Evolutionary conservation across 2,888 invertebrate genomes (phyloP), one percentile per base, ranked within the genome.

Genomic region (Drosophila dives): DNA sequence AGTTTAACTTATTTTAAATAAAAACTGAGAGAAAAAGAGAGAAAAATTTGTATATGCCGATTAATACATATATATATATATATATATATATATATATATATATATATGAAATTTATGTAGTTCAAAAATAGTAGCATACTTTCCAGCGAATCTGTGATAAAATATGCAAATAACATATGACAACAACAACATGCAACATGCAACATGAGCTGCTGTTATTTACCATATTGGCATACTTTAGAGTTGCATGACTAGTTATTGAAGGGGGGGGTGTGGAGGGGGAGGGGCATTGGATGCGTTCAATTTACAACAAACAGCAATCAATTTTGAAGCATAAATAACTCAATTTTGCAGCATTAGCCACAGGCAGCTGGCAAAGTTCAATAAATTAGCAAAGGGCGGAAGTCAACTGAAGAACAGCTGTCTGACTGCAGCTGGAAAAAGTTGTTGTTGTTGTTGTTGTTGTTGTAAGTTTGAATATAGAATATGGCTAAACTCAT

Each of bases 261-360:
- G 29, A 29, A 0, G 26, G 26, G 29, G 29, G 0, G 5, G 4
- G 29, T 29, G 6, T 5, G 29, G 0, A 4, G 6, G 29, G 29
- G 29, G n/a, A 11, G 36, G 49, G 12, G 26, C n/a, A 63, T 33
- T 32, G 48, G 48, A 61, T 42, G 68, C 38, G 53, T 53, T 36
- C 61, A 64, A 80, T 83, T 81, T 80, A 77, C 78, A 84, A 80
- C 79, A 84, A 81, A 84, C 71, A 86, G 81, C 86, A 87, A 87
- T 86, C 90, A 89, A 88, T 89, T 82, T 74, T 75, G 72, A 64
- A 77, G 80, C 87, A 88, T 81, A 88, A 88, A 88, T 88, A 89
- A 88, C 90, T 88, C 88, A 86, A 89, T 88, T 86, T 81, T 60
- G n/a, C 61, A 55, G 68, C 73, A 78, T 69, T 76, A 78, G 67